Percentiles rank a stretch among this genome's conserved stretches.
Conservation (phyloP, 2,797 vertebrate species). For the Sebastes kiyomatsui region DNA sequence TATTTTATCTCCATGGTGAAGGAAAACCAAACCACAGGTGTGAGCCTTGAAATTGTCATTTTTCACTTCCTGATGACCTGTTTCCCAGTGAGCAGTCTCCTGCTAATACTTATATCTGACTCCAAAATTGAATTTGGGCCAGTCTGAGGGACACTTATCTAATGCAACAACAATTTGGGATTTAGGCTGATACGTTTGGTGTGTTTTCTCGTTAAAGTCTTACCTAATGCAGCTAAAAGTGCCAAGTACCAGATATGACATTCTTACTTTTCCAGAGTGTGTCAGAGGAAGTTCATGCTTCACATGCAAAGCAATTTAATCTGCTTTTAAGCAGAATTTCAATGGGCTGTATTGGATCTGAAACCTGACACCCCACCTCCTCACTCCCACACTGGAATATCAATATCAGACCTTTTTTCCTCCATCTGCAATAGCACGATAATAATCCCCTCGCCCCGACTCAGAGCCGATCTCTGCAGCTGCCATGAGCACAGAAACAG, state of each 20-base stretch:
- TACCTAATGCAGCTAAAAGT: background rate
- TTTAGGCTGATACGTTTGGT: background rate
- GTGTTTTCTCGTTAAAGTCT: background rate
- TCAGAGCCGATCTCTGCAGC: constrained; percentile 55
- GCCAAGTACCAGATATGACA: background rate
- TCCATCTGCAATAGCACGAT: constrained; percentile 29
- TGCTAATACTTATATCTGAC: background rate
- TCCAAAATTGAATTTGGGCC: background rate
- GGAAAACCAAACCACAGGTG: background rate
- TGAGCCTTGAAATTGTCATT: background rate
- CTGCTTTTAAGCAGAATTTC: constrained; percentile 3
- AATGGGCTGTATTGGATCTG: constrained; percentile 1
- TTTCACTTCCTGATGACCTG: background rate
- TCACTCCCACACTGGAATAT: constrained; percentile 65
- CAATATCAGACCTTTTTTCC: constrained; percentile 45
- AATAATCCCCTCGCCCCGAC: constrained; percentile 21
- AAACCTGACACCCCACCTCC: constrained; percentile 41
- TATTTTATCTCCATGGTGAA: background rate
- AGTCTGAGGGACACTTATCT: background rate
- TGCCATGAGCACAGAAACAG: constrained; percentile 31
- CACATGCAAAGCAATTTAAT: background rate
- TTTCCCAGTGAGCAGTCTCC: background rate
- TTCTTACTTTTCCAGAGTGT: background rate
- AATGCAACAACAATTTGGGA: background rate
- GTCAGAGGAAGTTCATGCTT: background rate